These are phyloP conservation scores for Siniperca knerii DNA, from an alignment of 2,113 vertebrate genomes.

Conservation along the genomic window DNA sequence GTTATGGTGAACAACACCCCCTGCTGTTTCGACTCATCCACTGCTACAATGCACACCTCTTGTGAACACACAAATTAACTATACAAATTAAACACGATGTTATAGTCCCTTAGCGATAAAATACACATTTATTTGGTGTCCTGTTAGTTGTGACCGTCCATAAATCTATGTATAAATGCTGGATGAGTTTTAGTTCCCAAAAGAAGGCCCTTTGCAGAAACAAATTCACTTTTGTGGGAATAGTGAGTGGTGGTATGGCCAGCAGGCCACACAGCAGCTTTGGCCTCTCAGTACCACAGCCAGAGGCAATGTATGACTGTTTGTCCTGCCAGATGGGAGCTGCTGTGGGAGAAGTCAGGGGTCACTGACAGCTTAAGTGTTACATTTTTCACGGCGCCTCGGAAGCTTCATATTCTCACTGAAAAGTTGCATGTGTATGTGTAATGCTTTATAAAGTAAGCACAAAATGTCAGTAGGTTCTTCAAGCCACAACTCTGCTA, in stretches of 20 bases:
- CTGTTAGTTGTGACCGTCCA: neutral
- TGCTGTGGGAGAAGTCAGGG: conserved; percentile 40
- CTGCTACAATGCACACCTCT: conserved; percentile 1
- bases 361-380: conserved; percentile 36
- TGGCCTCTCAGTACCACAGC: neutral
- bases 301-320: conserved; percentile 22
- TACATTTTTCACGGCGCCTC: conserved; percentile 26
- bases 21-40: conserved; percentile 31
- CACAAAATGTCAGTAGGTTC: neutral
- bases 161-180: neutral
- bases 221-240: neutral
- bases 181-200: neutral
- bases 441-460: conserved; percentile 1
- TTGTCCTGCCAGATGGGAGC: conserved; percentile 14
- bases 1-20: conserved; percentile 37
- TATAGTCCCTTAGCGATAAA: neutral
- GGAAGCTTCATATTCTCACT: neutral
- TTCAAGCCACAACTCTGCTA: neutral
- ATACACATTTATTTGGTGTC: neutral
- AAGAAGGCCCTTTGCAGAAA: neutral
- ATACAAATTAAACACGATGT: neutral
- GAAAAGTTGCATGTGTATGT: neutral
- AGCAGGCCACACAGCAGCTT: neutral
- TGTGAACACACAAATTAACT: neutral
- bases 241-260: neutral